Base-by-base conservation (phyloP, 2,888 invertebrate genomes). In the Chironomus tentans region DNA sequence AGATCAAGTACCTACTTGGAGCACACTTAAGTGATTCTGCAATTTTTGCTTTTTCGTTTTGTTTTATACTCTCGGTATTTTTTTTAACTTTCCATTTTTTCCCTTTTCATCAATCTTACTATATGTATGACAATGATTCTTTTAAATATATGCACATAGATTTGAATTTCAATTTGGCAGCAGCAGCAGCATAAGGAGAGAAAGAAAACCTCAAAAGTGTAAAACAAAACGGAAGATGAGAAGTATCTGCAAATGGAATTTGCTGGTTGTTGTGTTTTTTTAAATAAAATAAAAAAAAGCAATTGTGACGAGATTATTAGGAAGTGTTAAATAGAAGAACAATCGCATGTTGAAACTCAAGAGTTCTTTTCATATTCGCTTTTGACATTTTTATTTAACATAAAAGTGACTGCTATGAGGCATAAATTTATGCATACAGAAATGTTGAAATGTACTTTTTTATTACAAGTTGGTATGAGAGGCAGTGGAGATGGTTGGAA, bases 81-180 rank as follows among this genome's bases (percentile, higher is more conserved):
- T 56, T 56, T 7, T 5, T 7, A 56, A 56, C 18, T 18, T 56
- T 56, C 56, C n/a, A 56, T 56, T 18, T 38, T 38, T 38, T 10
- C 10, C 38, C 38, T 10, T 38, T 38, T 38, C 38, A 38, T 38
- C 38, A 38, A 38, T 38, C 38, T 38, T 38, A 38, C 38, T 56
- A 18, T 56, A 56, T 38, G 18, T 56, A 56, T 56, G 56, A 56
- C 56, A 56, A 56, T 56, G 56, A 56, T 56, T 56, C 56, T 28
- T 50, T 73, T 38, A 73, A 65, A 62, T 62, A 15, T 73, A 73
- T 73, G 72, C 62, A 62, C 72, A 73, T 73, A 73, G 72, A 73
- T 73, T 73, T 73, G 46, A 73, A 73, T 73, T 73, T 62, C 61
- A 73, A 68, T 73, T 73, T 56, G 62, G 15, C 56, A 56, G 18